These are phyloP conservation scores for Macroteleia sp. DNA, from an alignment of 2,888 invertebrate genomes.

Conservation along the genomic window DNA sequence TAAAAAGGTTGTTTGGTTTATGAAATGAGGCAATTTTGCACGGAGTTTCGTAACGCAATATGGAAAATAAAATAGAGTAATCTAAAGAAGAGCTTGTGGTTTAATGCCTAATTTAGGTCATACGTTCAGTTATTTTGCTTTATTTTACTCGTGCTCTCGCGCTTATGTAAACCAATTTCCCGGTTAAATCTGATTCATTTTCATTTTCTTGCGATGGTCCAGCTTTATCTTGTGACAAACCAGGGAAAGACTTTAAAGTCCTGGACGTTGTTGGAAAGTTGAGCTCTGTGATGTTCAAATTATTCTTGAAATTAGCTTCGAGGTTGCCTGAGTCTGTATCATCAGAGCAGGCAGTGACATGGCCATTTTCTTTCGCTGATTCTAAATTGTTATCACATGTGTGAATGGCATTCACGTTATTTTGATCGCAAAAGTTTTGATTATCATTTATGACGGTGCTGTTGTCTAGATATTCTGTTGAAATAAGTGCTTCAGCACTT, in stretches of 20 bases:
- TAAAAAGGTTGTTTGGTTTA: constrained; percentile 27
- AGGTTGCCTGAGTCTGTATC: no score
- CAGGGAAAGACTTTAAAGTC: no score
- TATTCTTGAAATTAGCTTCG: no score
- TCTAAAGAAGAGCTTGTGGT: constrained; percentile 22
- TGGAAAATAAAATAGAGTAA: constrained; percentile 41
- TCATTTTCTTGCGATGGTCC: no score
- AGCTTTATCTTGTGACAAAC: no score
- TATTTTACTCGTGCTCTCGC: background rate
- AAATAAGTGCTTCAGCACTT: constrained; percentile 54
- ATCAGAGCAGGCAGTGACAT: constrained; percentile 25
- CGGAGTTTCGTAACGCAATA: constrained; percentile 15
- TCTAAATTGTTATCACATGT: constrained; percentile 32
- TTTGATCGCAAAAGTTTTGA: constrained; percentile 41
- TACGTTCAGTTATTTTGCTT: constrained; percentile 29
- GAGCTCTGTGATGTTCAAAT: no score
- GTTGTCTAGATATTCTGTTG: constrained; percentile 59
- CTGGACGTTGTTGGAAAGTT: no score
- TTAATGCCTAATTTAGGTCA: constrained; percentile 47
- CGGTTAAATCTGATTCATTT: constrained; percentile 4
- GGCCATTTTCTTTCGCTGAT: constrained; percentile 56
- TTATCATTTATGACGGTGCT: constrained; percentile 33
- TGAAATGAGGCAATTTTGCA: constrained; percentile 23
- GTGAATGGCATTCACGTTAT: constrained; percentile 18
- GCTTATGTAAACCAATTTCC: constrained; percentile 8